Evolutionary conservation across 2,797 vertebrate genomes (phyloP), one percentile per base, ranked within the genome.

Genomic region (Crypturellus tataupa): DNA sequence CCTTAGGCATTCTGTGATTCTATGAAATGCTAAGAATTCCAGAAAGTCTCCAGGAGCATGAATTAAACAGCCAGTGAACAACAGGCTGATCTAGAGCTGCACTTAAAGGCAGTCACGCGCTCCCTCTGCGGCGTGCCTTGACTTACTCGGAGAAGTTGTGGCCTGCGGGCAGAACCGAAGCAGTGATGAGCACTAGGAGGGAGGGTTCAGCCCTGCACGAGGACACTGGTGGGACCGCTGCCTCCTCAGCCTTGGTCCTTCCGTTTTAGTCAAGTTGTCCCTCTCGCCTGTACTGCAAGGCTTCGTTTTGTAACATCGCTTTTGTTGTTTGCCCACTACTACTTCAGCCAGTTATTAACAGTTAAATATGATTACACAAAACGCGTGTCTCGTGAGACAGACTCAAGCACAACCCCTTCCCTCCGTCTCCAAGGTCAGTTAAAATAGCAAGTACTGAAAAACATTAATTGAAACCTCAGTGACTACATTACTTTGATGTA

Each of bases 211-310:
- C 9, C 60, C 24, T 39, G 49, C 7, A 15, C 49, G 60, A 63
- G 60, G 29, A 27, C 46, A 7, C n/a, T 0, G 0, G 2, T 4
- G 29, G n/a, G 27, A 90, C 47, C 0, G 0, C 17, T 39, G 40
- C 23, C 51, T 44, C 46, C 42, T n/a, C 33, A 19, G 37, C 3
- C 72, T 39, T 1, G 5, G 62, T 9, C 42, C 67, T 65, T 59
- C 53, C 4, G 10, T 10, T 10, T 31, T 14, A 12, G 3, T 37
- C 33, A 21, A 1, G 5, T 7, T 17, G 24, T 21, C 46, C 33
- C 4, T 9, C 27, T 37, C 42, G 25, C 27, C 63, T 51, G 8
- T 1, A 5, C 16, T 10, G 7, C 9, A n/a, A 3, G 37, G 47
- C 47, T 56, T 62, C 5, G 19, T 24, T 75, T 23, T 25, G 24